Base-by-base conservation (phyloP, 2,888 invertebrate genomes). In the Tanypteryx hageni region DNA sequence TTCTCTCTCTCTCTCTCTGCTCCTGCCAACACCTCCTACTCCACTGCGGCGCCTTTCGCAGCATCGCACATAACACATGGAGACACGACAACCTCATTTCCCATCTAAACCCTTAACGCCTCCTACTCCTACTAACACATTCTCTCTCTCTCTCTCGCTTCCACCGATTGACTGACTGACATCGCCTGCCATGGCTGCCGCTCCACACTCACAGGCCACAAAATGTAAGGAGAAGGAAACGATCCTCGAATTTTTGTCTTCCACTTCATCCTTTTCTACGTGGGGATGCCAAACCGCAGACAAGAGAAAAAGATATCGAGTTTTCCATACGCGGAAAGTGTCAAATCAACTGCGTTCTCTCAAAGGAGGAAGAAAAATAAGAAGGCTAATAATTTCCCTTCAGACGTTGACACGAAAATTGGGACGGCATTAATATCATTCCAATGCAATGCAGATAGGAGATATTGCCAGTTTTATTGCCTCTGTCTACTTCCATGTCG, bases 41-140 rank as follows among this genome's bases (percentile, higher is more conserved):
- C 76, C 76, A 22, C 13, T 14, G 10, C 27, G 76, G 76, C 76
- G 27, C 22, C 76, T 27, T n/a, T 22, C n/a, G n/a, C 7, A 16
- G 76, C 76, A 76, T 22, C 76, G 76, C 76, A 76, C 22, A 76
- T 76, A 76, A 76, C 76, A 27, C 76, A 27, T 10, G 13, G 22
- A 27, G 76, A 76, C 76, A 76, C 11, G 76, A 13, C 4, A 76
- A 27, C 76, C 76, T 76, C 76, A 76, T 76, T 76, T 76, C 76
- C 27, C 27, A 27, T 76, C 76, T 27, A 76, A 22, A 76, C 14
- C 76, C 76, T 76, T 27, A 44, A 44, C 44, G 44, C 76, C 13
- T 76, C 76, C 76, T 13, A 76, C 22, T 76, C 76, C 22, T n/a
- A n/a, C n/a, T n/a, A n/a, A n/a, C n/a, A 27, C 76, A 76, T 76